These are phyloP conservation scores for Erythrocercus mccallii DNA, from an alignment of 2,113 vertebrate genomes.

Conservation along the genomic window DNA sequence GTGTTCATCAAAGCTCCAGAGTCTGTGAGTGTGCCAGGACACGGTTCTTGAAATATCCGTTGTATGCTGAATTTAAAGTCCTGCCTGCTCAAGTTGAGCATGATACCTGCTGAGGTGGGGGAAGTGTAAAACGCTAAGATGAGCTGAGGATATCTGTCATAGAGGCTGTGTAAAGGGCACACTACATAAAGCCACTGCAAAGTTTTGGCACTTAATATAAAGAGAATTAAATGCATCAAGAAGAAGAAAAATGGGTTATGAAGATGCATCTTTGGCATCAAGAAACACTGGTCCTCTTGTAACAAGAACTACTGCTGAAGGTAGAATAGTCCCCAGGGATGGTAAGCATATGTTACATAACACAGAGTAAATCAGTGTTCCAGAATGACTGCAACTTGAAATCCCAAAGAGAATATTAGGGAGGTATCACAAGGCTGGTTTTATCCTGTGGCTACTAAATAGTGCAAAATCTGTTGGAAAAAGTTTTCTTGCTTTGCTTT, in stretches of 20 bases:
- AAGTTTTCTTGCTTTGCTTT: not conserved
- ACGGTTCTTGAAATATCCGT: not conserved
- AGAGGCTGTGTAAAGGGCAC: no score
- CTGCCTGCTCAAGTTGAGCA: not conserved
- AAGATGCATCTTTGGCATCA: not conserved
- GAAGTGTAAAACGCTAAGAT: not conserved
- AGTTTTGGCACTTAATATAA: not conserved
- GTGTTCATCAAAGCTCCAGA: constrained; percentile 97
- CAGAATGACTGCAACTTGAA: not conserved
- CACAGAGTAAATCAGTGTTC: not conserved
- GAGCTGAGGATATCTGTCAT: not conserved
- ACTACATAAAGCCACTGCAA: not conserved
- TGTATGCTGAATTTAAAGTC: not conserved
- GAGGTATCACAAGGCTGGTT: not conserved
- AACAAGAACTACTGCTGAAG: not conserved
- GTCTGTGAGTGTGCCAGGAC: constrained; percentile 80
- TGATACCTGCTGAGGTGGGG: not conserved
- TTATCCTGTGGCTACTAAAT: not conserved
- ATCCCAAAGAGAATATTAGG: not conserved
- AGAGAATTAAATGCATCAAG: not conserved
- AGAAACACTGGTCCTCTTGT: not conserved
- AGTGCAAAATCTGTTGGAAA: not conserved
- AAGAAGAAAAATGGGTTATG: not conserved
- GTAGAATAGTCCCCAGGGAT: not conserved
- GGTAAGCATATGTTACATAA: not conserved